A percentile compares a stretch with the other conserved stretches of the same genome.
These are phyloP conservation scores for Diprion similis DNA, from an alignment of 1,140 invertebrate genomes.

Conservation along the genomic window DNA sequence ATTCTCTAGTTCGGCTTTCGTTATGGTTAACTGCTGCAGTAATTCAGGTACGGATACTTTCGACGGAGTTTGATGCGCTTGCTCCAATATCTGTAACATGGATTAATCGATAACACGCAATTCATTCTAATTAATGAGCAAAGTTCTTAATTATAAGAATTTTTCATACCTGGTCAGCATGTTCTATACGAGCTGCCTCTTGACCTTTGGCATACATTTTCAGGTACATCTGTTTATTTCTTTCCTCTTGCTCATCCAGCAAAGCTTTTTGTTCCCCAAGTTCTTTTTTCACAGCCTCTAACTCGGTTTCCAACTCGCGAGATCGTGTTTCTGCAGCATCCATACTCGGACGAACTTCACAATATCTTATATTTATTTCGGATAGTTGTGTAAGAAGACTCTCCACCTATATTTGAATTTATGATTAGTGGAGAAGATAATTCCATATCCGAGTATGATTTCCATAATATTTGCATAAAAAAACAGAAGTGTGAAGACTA, in stretches of 20 bases:
- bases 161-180: constrained; percentile 65
- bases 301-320: constrained; percentile 70
- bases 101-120: constrained; percentile 22
- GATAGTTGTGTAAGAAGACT: constrained; percentile 77
- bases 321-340: constrained; percentile 71
- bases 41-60: constrained; percentile 79
- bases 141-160: constrained; percentile 6
- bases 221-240: constrained; percentile 78
- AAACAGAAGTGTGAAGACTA: too few relatives aligned
- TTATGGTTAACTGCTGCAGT: constrained; percentile 78
- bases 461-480: too few relatives aligned
- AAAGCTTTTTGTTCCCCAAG: constrained; percentile 58
- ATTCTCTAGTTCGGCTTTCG: constrained; percentile 83
- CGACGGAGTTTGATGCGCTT: constrained; percentile 64
- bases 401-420: constrained; percentile 59
- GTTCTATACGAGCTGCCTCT: constrained; percentile 76
- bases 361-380: constrained; percentile 79
- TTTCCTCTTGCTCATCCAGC: constrained; percentile 72
- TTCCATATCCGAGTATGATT: too few relatives aligned
- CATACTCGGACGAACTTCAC: constrained; percentile 63
- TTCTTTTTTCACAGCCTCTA: constrained; percentile 72
- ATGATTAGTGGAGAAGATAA: too few relatives aligned
- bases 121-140: constrained; percentile 9
- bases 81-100: constrained; percentile 66
- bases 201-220: constrained; percentile 85